Conservation (phyloP, 37 sponge, comb jelly and placozoan genomes). For the Hexactinellida sp. region DNA sequence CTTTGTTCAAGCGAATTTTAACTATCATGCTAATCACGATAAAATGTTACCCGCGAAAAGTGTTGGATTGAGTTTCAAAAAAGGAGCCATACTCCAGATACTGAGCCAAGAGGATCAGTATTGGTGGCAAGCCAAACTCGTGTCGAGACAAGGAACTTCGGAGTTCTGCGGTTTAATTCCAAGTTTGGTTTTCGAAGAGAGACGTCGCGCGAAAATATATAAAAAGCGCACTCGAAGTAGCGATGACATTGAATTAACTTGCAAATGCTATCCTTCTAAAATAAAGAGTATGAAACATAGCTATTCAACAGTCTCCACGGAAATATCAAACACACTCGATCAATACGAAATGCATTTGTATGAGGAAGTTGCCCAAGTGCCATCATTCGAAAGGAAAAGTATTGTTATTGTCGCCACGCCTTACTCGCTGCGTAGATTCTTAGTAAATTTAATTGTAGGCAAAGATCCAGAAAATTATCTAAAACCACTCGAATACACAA, state of each 20-base stretch:
- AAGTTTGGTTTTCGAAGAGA: constrained; percentile 17
- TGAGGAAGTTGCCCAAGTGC: background rate
- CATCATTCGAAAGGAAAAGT: background rate
- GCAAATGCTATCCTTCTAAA: constrained; percentile 14
- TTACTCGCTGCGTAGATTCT: background rate
- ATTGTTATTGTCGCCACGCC: background rate
- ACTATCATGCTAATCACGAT: background rate
- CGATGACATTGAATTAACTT: background rate
- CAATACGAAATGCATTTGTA: constrained; percentile 17
- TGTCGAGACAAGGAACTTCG: background rate
- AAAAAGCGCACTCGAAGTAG: background rate
- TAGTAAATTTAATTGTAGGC: background rate
- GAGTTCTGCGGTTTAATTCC: constrained; percentile 4
- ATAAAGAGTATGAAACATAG: constrained; percentile 6
- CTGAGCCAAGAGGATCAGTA: constrained; percentile 5
- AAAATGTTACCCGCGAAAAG: background rate
- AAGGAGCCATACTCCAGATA: background rate
- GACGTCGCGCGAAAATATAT: background rate
- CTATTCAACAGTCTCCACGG: background rate
- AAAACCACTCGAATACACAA: background rate
- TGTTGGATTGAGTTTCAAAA: background rate
- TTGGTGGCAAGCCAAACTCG: constrained; percentile 13
- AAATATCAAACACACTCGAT: background rate
- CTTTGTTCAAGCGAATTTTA: background rate
- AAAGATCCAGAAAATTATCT: background rate